Base-by-base conservation (phyloP, 2,888 invertebrate genomes). In the Cerceris ruficornis region DNA sequence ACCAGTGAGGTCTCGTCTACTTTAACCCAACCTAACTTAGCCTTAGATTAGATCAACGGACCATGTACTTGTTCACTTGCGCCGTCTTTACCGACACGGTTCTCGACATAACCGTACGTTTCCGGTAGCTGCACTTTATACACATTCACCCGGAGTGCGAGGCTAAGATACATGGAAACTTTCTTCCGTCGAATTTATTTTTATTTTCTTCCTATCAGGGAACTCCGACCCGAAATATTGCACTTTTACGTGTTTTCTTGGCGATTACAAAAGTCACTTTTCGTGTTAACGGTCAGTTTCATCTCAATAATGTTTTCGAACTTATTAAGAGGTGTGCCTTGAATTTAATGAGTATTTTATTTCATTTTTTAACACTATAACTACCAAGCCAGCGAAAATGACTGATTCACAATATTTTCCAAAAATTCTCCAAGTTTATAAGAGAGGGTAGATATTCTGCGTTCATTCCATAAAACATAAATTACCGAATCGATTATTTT, bases 1-100 rank as follows among this genome's bases (percentile, higher is more conserved):
- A 87, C 84, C 84, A 68, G 81, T 72, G 82, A 73, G 86, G 84
- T 86, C 85, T 82, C 85, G 86, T 87, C 85, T 85, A 89, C 88
- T 87, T 86, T 87, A 88, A 88, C 85, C 86, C 82, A 81, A 85
- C 85, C 83, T 83, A 87, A 88, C 87, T 89, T 89, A 87, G 86
- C 84, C 87, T 87, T 86, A 89, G 90, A 90, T 90, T 89, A 89
- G 87, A 86, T 85, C 86, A 87, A 82, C 85, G 85, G 86, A 83
- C 82, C 84, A 74, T 87, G 84, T 86, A 83, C 82, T 81, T 75
- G 76, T 75, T 84, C 76, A 64, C 80, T 81, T 60, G 75, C 83
- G 57, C 71, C 55, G 69, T 78, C 77, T 68, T 76, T 74, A 74
- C 73, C 62, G 70, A 71, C 80, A 75, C 79, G 82, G 50, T 77